phyloP scores from a whole-genome alignment of 2,888 invertebrate species.

The Tanytarsus gracilentus region DNA sequence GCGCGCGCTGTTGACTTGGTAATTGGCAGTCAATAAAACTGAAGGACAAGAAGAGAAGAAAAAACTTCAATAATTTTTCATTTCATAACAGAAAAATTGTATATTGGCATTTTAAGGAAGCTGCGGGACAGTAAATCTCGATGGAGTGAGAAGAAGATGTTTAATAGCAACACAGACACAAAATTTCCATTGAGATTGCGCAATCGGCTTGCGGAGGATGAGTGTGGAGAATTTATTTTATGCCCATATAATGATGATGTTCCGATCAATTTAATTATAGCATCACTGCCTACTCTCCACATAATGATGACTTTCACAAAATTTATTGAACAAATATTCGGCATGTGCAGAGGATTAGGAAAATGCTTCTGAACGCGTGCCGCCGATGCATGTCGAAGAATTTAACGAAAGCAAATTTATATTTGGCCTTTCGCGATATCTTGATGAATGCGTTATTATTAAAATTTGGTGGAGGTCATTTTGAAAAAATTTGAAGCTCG shows the following conservation, averaged over 20 bases:
- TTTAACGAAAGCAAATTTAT: no score
- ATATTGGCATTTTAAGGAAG: slow-evolving; percentile 24
- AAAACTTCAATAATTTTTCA: background rate
- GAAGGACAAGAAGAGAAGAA: no score
- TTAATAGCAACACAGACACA: background rate
- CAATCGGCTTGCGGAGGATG: background rate
- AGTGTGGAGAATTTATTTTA: background rate
- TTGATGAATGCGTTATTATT: no score
- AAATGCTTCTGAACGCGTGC: slow-evolving; percentile 3
- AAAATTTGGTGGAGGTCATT: no score
- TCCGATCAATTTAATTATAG: slow-evolving; percentile 23
- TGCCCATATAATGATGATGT: slow-evolving; percentile 11
- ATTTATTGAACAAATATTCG: background rate
- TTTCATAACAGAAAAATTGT: slow-evolving; percentile 11
- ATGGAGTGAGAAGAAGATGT: slow-evolving; percentile 1
- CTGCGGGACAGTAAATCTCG: slow-evolving; percentile 13
- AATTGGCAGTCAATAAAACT: slow-evolving; percentile 28
- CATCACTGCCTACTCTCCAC: background rate
- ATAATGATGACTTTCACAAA: background rate
- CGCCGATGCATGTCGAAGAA: no score
- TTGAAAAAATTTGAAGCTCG: no score
- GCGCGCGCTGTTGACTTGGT: slow-evolving; percentile 1
- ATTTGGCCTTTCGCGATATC: no score
- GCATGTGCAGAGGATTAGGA: background rate
- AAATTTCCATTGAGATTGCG: slow-evolving; percentile 21